Percentiles rank a stretch among this genome's conserved stretches.
Evolutionary conservation across 2,797 vertebrate genomes (phyloP).

Genomic region (Lithobates sylvaticus): DNA sequence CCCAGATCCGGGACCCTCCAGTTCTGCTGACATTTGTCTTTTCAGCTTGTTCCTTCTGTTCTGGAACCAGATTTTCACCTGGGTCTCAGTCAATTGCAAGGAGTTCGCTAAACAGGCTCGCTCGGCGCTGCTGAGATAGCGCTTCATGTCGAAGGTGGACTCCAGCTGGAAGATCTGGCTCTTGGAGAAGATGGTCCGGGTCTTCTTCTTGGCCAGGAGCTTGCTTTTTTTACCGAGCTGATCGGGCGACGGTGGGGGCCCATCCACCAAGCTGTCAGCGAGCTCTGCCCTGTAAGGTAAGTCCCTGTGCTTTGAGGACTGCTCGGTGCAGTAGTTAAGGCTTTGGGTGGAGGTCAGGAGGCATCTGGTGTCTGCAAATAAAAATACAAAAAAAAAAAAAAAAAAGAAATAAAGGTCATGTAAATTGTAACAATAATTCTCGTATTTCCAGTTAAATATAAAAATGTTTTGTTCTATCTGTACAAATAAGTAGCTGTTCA

Average conservation of each 20-base stretch:
- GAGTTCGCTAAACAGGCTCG: conserved; percentile 87
- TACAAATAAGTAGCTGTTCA: too few relatives aligned
- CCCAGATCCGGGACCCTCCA: conserved; percentile 72
- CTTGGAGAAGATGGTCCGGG: conserved; percentile 89
- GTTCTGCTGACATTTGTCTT: conserved; percentile 82
- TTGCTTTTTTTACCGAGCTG: conserved; percentile 76
- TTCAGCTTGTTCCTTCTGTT: conserved; percentile 98
- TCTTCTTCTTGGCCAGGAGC: conserved; percentile 82
- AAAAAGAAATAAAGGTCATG: too few relatives aligned
- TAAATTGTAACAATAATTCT: too few relatives aligned
- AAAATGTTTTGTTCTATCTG: too few relatives aligned
- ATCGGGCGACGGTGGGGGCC: conserved; percentile 37
- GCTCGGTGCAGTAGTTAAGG: conserved; percentile 66
- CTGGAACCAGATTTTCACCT: conserved; percentile 99
- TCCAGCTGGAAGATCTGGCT: conserved; percentile 87
- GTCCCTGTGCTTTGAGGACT: conserved; percentile 62
- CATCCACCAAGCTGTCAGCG: conserved; percentile 77
- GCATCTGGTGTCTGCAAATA: conserved; percentile 31
- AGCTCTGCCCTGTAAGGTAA: conserved; percentile 69
- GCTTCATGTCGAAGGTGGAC: conserved; percentile 85
- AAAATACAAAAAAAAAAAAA: too few relatives aligned
- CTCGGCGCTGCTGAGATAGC: conserved; percentile 88
- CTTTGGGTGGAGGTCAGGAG: conserved; percentile 47
- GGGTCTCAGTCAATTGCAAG: conserved; percentile 93
- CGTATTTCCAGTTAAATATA: too few relatives aligned